Evolutionary conservation across 92 coral and sea anemone genomes (phyloP), one percentile per base, ranked within the genome.

Genomic region (Heteractis magnifica): DNA sequence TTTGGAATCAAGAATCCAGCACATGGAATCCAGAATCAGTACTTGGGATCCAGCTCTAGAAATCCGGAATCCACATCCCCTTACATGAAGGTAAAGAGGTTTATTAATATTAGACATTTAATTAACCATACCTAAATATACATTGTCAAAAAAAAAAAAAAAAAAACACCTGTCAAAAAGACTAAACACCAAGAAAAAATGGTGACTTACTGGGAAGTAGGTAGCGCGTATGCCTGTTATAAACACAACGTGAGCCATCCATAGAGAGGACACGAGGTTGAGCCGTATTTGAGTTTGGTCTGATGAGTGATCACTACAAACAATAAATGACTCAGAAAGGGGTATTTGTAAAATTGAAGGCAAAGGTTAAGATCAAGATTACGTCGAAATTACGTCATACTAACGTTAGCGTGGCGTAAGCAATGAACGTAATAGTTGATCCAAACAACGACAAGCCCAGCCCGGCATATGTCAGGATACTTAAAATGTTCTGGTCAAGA

Each of bases 181-280:
- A 4, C 16, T 10, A 18, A 56, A 14, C 4, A 18, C 1, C 4
- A 56, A 10, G 13, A 12, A 56, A 56, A 4, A 20, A 11, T 48
- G 11, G 12, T 10, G 44, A 71, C 76, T 71, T 12, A 73, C 77
- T 11, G 10, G 51, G 51, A 7, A 41, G 51, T 50, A 0, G 10
- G 51, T 73, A 10, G 77, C 77, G 26, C 53, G 51, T 41, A 73
- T 73, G 51, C 77, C 77, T 41, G 51, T 73, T 34, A 73, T 7
- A 73, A 73, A 73, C n/a, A 73, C 15, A 50, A 73, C 16, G 20
- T 73, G 77, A 10, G 77, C 77, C 51, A 50, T 50, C 77, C 77
- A 26, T 73, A 73, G 77, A 44, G 77, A 73, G 4, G 53, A 41
- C 26, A 73, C 77, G n/a, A 73, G 77, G 14, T 73, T 73, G 51